phyloP scores from a whole-genome alignment of 2,797 vertebrate genomes.

The Esox masquinongy region DNA sequence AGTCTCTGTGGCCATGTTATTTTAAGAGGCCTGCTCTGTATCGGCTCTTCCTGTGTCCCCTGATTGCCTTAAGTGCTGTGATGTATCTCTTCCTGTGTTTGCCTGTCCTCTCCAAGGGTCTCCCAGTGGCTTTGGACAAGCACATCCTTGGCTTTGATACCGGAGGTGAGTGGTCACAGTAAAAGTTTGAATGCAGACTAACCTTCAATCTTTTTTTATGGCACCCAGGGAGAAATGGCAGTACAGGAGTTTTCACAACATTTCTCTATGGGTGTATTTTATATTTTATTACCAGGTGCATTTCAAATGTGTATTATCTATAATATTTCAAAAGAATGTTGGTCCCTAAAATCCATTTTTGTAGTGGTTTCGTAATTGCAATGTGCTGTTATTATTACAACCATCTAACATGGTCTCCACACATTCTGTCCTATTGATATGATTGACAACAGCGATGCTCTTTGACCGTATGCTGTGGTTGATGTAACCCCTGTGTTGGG shows the following conservation, averaged over 20 bases:
- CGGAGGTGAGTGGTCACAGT: conserved; percentile 82
- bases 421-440: background rate
- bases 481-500: background rate
- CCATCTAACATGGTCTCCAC: background rate
- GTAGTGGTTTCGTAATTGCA: too few species aligned
- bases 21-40: background rate
- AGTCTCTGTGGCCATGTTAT: background rate
- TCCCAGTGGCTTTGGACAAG: conserved; percentile 92
- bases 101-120: conserved; percentile 74
- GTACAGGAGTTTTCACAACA: too few species aligned
- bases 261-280: too few species aligned
- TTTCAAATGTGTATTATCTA: background rate
- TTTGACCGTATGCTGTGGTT: background rate
- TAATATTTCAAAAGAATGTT: background rate
- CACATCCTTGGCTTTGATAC: conserved; percentile 96
- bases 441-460: background rate
- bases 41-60: background rate
- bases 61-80: conserved; percentile 8
- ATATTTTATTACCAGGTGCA: too few species aligned
- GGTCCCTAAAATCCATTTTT: background rate
- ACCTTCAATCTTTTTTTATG: background rate
- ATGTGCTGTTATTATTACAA: background rate
- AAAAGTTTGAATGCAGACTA: background rate
- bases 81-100: background rate
- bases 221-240: too few species aligned